Conservation (phyloP, 2,113 vertebrate species). For the Halcyon senegalensis region DNA sequence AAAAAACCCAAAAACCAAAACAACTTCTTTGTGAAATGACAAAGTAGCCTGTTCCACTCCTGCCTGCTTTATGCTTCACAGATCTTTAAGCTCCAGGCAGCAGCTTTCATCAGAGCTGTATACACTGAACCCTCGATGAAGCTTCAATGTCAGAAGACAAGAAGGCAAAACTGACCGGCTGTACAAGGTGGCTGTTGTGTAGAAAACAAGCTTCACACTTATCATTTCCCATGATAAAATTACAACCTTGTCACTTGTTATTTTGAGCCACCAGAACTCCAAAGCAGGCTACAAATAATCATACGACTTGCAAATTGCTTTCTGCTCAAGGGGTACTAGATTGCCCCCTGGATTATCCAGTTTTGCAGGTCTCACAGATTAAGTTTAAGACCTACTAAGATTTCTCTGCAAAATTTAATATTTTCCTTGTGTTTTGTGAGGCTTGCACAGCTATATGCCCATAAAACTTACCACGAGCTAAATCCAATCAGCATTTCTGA, state of each 20-base stretch:
- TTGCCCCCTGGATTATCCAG: not conserved
- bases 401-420: conserved; percentile 28
- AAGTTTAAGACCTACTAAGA: not conserved
- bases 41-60: not conserved
- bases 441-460: conserved; percentile 6
- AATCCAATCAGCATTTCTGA: conserved; percentile 56
- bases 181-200: not conserved
- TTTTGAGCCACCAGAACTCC: not conserved
- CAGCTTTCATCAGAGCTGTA: not conserved
- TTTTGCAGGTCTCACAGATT: not conserved
- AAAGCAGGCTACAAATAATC: not conserved
- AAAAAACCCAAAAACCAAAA: not conserved
- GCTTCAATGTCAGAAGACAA: not conserved
- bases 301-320: not conserved
- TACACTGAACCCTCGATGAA: not conserved
- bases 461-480: conserved; percentile 53
- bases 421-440: conserved; percentile 19
- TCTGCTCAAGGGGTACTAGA: not conserved
- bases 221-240: not conserved
- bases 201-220: not conserved
- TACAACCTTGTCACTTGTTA: not conserved
- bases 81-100: not conserved
- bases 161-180: not conserved
- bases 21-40: not conserved
- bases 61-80: rapidly evolving